phyloP scores from a whole-genome alignment of 2,797 vertebrate genomes.

The Aeoliscus strigatus region DNA sequence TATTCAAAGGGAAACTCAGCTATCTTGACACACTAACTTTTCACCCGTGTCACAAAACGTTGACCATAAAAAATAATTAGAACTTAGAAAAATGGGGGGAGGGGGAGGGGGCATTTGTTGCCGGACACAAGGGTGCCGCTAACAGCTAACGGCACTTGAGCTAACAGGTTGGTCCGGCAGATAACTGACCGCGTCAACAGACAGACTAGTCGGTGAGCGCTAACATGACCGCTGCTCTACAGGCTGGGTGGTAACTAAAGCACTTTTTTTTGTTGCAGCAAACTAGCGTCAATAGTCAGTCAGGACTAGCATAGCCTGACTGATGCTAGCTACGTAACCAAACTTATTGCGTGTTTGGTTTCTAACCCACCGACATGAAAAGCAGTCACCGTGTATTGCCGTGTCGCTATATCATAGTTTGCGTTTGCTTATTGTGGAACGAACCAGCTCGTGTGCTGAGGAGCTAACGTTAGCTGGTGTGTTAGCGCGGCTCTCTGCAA shows the following conservation, averaged over 20 bases:
- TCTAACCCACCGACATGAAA: not conserved
- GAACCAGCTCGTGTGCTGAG: slow-evolving; percentile 7
- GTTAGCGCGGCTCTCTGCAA: slow-evolving; percentile 50
- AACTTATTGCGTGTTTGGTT: not conserved
- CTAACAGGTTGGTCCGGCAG: not conserved
- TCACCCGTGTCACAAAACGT: too few species aligned
- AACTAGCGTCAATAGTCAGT: slow-evolving; percentile 15
- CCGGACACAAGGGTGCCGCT: too few species aligned
- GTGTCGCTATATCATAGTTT: slow-evolving; percentile 1
- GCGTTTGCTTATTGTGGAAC: not conserved
- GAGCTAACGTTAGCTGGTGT: slow-evolving; percentile 38
- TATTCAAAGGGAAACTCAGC: too few species aligned
- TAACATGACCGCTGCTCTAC: not conserved
- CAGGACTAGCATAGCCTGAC: slow-evolving; percentile 3
- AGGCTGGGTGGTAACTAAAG: not conserved
- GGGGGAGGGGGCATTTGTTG: too few species aligned
- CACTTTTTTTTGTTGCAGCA: slow-evolving; percentile 18
- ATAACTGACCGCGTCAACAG: not conserved
- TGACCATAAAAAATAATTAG: too few species aligned
- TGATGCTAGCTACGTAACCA: slow-evolving; percentile 9
- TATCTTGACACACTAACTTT: too few species aligned
- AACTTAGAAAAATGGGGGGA: too few species aligned
- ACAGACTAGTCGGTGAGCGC: not conserved
- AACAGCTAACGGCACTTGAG: not conserved
- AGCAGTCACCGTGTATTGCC: not conserved